Evolutionary conservation across 1,140 invertebrate species (phyloP).

Genomic region (Bicyclus anynana): DNA sequence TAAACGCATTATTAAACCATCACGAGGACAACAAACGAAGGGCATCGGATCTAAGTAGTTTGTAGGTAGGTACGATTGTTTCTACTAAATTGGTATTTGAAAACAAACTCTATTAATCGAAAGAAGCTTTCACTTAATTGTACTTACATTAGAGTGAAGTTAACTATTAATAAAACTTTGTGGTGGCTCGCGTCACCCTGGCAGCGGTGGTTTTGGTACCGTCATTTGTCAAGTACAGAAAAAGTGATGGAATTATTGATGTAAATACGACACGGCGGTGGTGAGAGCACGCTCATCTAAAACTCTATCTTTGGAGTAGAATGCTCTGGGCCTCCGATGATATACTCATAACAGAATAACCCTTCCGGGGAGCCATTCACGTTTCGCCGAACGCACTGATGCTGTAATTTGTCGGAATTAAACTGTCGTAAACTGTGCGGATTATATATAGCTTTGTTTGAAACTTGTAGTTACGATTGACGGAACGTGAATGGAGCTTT

Average conservation of each 20-base stretch:
- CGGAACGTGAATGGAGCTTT: slow-evolving; percentile 22
- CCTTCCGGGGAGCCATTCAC: slow-evolving; percentile 30
- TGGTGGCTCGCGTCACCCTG: slow-evolving; percentile 42
- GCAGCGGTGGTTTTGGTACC: slow-evolving; percentile 17
- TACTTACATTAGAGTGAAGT: slow-evolving; percentile 38
- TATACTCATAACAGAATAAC: slow-evolving; percentile 35
- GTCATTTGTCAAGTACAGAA: slow-evolving; percentile 2
- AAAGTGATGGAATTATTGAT: slow-evolving; percentile 2
- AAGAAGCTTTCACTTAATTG: slow-evolving; percentile 56
- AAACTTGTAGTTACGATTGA: slow-evolving; percentile 3
- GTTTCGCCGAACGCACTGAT: slow-evolving; percentile 20
- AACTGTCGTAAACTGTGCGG: slow-evolving; percentile 1
- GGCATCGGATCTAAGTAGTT: slow-evolving; percentile 20
- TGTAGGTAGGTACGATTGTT: slow-evolving; percentile 13
- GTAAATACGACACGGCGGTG: slow-evolving; percentile 28
- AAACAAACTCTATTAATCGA: slow-evolving; percentile 52
- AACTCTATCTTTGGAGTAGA: slow-evolving; percentile 11
- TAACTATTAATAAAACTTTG: slow-evolving; percentile 15
- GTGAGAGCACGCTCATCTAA: slow-evolving; percentile 12
- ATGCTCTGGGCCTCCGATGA: slow-evolving; percentile 16
- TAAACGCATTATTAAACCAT: slow-evolving; percentile 22
- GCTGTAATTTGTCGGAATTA: neutral
- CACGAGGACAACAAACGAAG: slow-evolving; percentile 12
- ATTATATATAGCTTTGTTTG: slow-evolving; percentile 4
- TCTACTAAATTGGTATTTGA: slow-evolving; percentile 39